Conservation (phyloP, 2,113 vertebrate species). For the Ciconia boyciana region DNA sequence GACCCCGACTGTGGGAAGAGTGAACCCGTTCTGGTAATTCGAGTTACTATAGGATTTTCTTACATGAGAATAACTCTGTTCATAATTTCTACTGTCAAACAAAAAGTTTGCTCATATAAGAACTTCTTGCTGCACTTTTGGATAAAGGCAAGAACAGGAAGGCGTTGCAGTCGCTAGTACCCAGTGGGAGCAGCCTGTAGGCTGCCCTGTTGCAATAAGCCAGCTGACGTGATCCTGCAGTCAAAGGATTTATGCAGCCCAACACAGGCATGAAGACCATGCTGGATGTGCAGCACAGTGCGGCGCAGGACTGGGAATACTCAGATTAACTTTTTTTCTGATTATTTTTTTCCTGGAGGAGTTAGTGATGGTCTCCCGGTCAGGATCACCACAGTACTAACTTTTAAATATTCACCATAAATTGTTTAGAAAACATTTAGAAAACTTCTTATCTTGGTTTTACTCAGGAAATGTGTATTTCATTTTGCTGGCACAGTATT, state of each 20-base stretch:
- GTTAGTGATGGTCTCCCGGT: neutral
- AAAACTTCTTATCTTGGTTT: neutral
- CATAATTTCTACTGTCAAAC: neutral
- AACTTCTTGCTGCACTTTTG: neutral
- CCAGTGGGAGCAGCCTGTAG: neutral
- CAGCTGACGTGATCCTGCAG: neutral
- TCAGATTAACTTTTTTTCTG: neutral
- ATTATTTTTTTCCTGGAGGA: no score
- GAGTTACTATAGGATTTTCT: neutral
- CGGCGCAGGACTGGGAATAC: rapidly evolving
- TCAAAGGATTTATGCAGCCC: neutral
- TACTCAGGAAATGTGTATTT: neutral
- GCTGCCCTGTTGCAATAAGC: neutral
- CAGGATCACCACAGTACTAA: neutral
- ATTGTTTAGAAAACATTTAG: neutral
- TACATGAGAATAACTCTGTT: neutral
- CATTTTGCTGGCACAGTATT: neutral
- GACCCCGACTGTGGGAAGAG: rapidly evolving
- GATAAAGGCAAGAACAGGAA: neutral
- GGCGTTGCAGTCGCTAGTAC: neutral
- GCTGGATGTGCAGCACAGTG: neutral
- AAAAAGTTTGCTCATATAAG: neutral
- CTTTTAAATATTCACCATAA: neutral
- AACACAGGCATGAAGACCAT: rapidly evolving
- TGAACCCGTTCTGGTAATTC: neutral